Evolutionary conservation across 2,888 invertebrate genomes (phyloP).

Genomic region (Patella caerulea): DNA sequence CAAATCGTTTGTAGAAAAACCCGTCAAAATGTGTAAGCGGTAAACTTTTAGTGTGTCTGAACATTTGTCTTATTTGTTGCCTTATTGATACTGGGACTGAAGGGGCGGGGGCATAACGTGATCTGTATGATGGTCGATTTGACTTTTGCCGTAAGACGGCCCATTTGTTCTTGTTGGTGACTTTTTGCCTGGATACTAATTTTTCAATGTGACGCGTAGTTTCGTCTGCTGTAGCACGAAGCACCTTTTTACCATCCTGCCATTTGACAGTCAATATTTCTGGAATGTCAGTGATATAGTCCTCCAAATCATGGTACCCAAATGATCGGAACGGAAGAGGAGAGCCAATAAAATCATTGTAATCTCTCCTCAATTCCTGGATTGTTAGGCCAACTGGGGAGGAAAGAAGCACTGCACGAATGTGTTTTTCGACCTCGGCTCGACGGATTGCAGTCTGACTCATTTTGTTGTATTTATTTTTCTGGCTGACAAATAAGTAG

Average conservation of each 20-base stretch:
- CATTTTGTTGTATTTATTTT: conserved; percentile 32
- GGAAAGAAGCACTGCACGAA: conserved; percentile 57
- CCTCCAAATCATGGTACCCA: conserved; percentile 52
- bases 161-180: conserved; percentile 47
- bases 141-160: conserved; percentile 34
- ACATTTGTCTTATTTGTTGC: conserved; percentile 44
- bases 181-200: conserved; percentile 56
- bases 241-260: conserved; percentile 46
- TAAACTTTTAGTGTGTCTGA: conserved; percentile 45
- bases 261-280: conserved; percentile 51
- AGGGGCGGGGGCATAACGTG: conserved; percentile 24
- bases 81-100: conserved; percentile 43
- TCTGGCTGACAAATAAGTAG: background rate
- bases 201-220: conserved; percentile 57
- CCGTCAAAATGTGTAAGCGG: conserved; percentile 44
- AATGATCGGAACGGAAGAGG: conserved; percentile 48
- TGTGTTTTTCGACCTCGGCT: conserved; percentile 49
- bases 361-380: conserved; percentile 52
- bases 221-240: conserved; percentile 50
- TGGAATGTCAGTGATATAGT: conserved; percentile 49
- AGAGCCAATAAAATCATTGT: conserved; percentile 48
- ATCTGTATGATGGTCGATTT: background rate
- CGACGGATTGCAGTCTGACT: conserved; percentile 39
- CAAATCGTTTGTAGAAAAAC: conserved; percentile 50
- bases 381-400: conserved; percentile 56